These are phyloP conservation scores for Sebastes cheni DNA, from an alignment of 2,797 vertebrate species.

Conservation along the genomic window DNA sequence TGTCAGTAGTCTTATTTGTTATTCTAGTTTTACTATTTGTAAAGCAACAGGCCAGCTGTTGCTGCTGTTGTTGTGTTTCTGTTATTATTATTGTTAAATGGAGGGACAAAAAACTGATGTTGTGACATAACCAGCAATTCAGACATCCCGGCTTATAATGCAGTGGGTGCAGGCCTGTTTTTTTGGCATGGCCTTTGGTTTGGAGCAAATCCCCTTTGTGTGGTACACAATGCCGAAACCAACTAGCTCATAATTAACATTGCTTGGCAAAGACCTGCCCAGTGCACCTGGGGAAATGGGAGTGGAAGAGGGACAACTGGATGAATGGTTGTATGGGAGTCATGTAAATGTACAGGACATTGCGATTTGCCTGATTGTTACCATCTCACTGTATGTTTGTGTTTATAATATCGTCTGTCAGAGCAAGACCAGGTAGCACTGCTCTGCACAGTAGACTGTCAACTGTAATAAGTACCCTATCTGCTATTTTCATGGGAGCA, in stretches of 20 bases:
- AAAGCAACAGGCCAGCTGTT: background rate
- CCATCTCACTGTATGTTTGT: background rate
- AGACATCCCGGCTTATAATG: conserved; percentile 22
- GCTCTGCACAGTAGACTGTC: conserved; percentile 17
- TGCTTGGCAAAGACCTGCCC: conserved; percentile 45
- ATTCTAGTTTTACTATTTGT: background rate
- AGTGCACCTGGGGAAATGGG: conserved; percentile 54
- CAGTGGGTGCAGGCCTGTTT: conserved; percentile 30
- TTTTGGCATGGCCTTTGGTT: conserved; percentile 27
- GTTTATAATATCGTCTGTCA: background rate
- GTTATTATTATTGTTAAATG: conserved; percentile 25
- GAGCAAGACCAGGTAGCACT: background rate
- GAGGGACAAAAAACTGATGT: conserved; percentile 1
- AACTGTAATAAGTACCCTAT: conserved; percentile 71
- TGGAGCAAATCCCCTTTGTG: conserved; percentile 56
- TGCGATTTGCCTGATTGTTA: background rate
- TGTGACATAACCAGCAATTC: conserved; percentile 43
- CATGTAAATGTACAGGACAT: conserved; percentile 1
- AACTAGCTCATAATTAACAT: conserved; percentile 62
- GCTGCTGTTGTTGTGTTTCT: conserved; percentile 14
- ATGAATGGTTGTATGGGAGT: conserved; percentile 16
- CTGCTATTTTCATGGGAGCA: conserved; percentile 59
- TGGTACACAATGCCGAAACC: conserved; percentile 60
- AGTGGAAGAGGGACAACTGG: conserved; percentile 10
- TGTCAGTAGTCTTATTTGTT: background rate